phyloP scores from a whole-genome alignment of 1,140 invertebrate species.

The Pomphorhynchus laevis region DNA sequence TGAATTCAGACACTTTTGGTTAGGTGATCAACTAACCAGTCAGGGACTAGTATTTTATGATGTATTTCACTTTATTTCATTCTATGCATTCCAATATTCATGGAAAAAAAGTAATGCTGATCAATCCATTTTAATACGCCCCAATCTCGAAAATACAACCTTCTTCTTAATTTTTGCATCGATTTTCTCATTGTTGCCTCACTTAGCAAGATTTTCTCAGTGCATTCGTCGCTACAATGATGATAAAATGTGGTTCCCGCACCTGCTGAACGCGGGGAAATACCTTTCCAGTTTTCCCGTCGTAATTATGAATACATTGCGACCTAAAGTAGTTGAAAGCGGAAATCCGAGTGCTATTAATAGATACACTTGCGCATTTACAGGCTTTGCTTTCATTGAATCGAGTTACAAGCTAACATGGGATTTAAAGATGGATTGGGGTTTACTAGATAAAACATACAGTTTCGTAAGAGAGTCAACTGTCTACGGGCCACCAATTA shows the following conservation, averaged over 20 bases:
- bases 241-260: conserved; percentile 43
- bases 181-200: conserved; percentile 56
- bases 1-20: conserved; percentile 93
- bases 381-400: conserved; percentile 31
- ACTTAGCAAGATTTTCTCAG: conserved; percentile 87
- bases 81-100: conserved; percentile 17
- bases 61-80: conserved; percentile 50
- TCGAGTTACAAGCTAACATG: conserved; percentile 53
- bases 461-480: conserved; percentile 28
- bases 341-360: conserved; percentile 24
- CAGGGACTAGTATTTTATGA: conserved; percentile 52
- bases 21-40: conserved; percentile 87
- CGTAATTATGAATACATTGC: conserved; percentile 43
- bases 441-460: conserved; percentile 54
- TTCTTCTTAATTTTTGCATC: neutral
- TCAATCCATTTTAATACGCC: neutral
- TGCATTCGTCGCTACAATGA: conserved; percentile 54
- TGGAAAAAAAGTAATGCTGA: conserved; percentile 2
- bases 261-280: conserved; percentile 80
- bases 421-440: conserved; percentile 97
- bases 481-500: conserved; percentile 29
- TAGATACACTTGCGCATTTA: conserved; percentile 45
- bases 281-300: conserved; percentile 88
- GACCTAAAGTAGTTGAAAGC: conserved; percentile 8
- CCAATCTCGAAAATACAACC: too few relatives aligned